Percentiles rank a stretch among this genome's conserved stretches.
Evolutionary conservation across 2,797 vertebrate species (phyloP).

Genomic region (Falco novaeseelandiae): DNA sequence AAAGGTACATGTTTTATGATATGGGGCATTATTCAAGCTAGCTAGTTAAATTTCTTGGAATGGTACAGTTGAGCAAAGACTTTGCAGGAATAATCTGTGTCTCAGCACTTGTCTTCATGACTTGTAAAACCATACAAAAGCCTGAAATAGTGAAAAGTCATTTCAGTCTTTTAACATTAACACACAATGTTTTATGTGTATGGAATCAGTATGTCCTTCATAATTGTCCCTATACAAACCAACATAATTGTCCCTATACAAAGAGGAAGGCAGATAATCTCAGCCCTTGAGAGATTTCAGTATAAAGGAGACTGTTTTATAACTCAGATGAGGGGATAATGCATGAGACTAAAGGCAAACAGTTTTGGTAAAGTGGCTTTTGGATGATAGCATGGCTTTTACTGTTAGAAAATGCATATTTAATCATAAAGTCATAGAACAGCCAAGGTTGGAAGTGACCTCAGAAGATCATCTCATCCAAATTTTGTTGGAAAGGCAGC

Average conservation of each 20-base stretch:
- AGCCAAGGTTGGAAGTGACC: background rate
- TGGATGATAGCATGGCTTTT: background rate
- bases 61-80: background rate
- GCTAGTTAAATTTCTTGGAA: background rate
- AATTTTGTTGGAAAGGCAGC: background rate
- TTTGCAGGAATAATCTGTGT: background rate
- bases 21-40: background rate
- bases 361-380: background rate
- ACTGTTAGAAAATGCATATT: background rate
- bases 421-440: background rate
- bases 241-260: background rate
- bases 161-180: background rate
- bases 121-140: background rate
- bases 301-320: background rate
- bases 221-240: background rate
- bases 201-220: background rate
- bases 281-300: background rate
- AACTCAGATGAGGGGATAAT: background rate
- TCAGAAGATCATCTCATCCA: background rate
- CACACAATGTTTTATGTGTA: background rate
- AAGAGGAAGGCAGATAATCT: background rate
- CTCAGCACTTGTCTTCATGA: background rate
- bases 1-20: background rate
- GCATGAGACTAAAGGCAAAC: background rate
- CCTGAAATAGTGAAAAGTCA: background rate